phyloP scores from a whole-genome alignment of 2,888 invertebrate species.

The Exocentrus adspersus region DNA sequence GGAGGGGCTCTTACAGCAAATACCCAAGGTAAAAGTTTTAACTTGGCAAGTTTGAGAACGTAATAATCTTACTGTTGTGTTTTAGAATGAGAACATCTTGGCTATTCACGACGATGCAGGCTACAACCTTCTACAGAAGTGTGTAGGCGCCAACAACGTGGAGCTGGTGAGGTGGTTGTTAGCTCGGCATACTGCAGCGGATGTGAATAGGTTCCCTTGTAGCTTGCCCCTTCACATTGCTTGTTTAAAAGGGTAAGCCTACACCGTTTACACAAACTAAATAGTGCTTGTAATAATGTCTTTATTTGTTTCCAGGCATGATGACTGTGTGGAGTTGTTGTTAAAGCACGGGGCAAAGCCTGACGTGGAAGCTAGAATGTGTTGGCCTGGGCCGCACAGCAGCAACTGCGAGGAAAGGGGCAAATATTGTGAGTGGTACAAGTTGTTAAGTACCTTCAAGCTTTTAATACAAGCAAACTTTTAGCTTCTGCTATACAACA shows the following conservation, averaged over 20 bases:
- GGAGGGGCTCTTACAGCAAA: conserved; percentile 72
- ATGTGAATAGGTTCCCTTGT: conserved; percentile 77
- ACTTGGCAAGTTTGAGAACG: background rate
- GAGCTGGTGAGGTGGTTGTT: conserved; percentile 76
- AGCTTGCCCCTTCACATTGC: conserved; percentile 81
- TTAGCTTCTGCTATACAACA: conserved; percentile 61
- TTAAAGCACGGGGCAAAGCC: conserved; percentile 76
- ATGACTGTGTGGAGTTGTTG: conserved; percentile 75
- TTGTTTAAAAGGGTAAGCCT: conserved; percentile 71
- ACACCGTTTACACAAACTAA: background rate
- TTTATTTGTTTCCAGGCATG: conserved; percentile 63
- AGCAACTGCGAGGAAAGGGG: conserved; percentile 77
- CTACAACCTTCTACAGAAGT: conserved; percentile 78
- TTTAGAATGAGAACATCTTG: conserved; percentile 74
- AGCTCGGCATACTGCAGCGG: conserved; percentile 70
- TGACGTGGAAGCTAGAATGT: conserved; percentile 78
- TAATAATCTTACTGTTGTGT: conserved; percentile 22
- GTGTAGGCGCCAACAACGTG: conserved; percentile 76
- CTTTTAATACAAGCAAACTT: conserved; percentile 22
- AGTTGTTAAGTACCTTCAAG: too few species aligned
- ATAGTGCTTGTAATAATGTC: conserved; percentile 2
- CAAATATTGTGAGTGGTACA: conserved; percentile 68
- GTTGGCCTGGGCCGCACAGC: conserved; percentile 78
- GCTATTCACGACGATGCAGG: conserved; percentile 74
- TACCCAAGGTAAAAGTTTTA: conserved; percentile 70